Evolutionary conservation across 64 coral and sea anemone genomes (phyloP), one percentile per base, ranked within the genome.

Genomic region (Trachythela sp.): DNA sequence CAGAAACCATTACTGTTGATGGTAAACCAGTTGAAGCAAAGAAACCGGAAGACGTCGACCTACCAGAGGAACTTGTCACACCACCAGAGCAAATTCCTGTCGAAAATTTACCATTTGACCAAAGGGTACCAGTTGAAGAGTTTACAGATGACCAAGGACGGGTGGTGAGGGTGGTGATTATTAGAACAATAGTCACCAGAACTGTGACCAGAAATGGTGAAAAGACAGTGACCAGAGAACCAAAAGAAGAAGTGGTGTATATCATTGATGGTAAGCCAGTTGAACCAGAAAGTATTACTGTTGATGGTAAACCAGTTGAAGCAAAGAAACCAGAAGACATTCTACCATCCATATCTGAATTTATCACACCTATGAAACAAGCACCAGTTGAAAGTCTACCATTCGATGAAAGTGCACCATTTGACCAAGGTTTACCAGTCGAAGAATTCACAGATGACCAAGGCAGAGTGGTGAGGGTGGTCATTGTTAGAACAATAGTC

Each of bases 261-360:
- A 68, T 68, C 3, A 31, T 68, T 22, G 30, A 68, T 31, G 59
- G 59, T 68, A 68, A 68, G 15, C 59, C 59, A n/a, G 30, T 68
- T 5, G 18, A 68, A 31, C 59, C 59, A 68, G 51, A 60, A 38
- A 36, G 38, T 22, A 68, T 68, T 5, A 68, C 59, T 8, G 18
- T 68, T 68, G 59, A 68, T 68, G 59, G 59, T 68, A 68, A 68
- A 68, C 59, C 59, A 68, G 59, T 68, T 8, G 59, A 68, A 31
- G 20, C 59, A 68, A 68, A 68, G 59, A 68, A 68, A 68, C 59
- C 59, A 68, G 59, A 68, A 68, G 59, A 68, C 5, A n/a, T n/a
- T 68, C 18, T 68, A 14, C 59, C 59, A 68, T 8, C 59, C 2
- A 68, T 68, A 22, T 22, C 30, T 5, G 59, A 68, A 6, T 22